phyloP scores from a whole-genome alignment of 2,113 vertebrate species.

The Trachemys scripta region DNA sequence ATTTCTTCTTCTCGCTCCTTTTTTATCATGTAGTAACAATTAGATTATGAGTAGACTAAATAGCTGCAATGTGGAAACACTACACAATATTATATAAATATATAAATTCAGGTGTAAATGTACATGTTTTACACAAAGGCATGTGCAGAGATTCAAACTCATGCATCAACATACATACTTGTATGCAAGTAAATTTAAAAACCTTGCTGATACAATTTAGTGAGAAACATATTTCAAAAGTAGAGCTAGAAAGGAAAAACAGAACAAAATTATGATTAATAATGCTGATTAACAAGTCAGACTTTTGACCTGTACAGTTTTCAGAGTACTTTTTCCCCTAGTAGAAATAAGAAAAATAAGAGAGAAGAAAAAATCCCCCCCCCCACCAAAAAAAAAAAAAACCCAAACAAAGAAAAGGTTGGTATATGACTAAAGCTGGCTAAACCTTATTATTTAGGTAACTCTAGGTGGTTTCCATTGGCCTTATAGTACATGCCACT shows the following conservation, averaged over 20 bases:
- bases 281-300: slow-evolving; percentile 64
- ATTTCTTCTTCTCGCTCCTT: slow-evolving; percentile 65
- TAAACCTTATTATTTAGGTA: slow-evolving; percentile 75
- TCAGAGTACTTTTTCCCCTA: slow-evolving; percentile 47
- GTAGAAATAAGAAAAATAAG: slow-evolving; percentile 61
- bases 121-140: neutral
- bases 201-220: slow-evolving; percentile 41
- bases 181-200: slow-evolving; percentile 13
- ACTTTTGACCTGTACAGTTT: slow-evolving; percentile 57
- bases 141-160: neutral
- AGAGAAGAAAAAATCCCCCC: slow-evolving; percentile 39
- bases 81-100: neutral
- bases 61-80: slow-evolving; percentile 16
- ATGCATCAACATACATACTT: neutral
- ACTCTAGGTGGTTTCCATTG: slow-evolving; percentile 67
- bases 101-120: neutral
- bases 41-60: slow-evolving; percentile 54
- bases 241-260: slow-evolving; percentile 30
- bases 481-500: slow-evolving; percentile 68
- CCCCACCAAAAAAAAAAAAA: neutral
- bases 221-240: slow-evolving; percentile 61
- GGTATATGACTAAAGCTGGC: slow-evolving; percentile 70
- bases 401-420: slow-evolving; percentile 11
- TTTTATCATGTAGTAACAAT: slow-evolving; percentile 43
- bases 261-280: slow-evolving; percentile 76